Conservation (phyloP, 1,140 invertebrate species). For the Drosophila pallidifrons region DNA sequence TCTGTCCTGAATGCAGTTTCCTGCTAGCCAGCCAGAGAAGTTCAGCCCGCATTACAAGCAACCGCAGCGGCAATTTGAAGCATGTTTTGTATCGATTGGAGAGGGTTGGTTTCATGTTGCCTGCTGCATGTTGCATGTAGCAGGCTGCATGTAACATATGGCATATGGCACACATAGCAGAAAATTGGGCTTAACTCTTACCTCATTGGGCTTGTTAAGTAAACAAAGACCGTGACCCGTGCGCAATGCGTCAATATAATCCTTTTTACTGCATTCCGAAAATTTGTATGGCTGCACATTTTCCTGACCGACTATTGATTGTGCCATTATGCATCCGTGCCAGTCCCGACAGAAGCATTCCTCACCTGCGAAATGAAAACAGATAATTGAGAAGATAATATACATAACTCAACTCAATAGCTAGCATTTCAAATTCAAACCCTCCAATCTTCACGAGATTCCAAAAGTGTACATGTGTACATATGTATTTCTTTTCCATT, state of each 20-base stretch:
- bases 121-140: background rate
- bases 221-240: constrained; percentile 93
- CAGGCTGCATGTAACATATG: too few relatives aligned
- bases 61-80: constrained; percentile 11
- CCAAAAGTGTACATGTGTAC: too few relatives aligned
- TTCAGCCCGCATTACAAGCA: background rate
- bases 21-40: background rate
- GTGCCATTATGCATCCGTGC: constrained; percentile 98
- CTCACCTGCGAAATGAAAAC: constrained; percentile 74
- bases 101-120: background rate
- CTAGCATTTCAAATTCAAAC: background rate
- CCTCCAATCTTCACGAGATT: too few relatives aligned
- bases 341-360: constrained; percentile 95
- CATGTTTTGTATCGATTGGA: constrained; percentile 27
- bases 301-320: constrained; percentile 95
- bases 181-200: constrained; percentile 80
- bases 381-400: background rate
- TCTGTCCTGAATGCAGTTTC: constrained; percentile 10
- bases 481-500: too few relatives aligned
- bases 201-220: constrained; percentile 96
- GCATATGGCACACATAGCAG: background rate
- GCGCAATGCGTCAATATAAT: constrained; percentile 93
- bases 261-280: constrained; percentile 94
- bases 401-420: too few relatives aligned
- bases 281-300: constrained; percentile 97